Conservation (phyloP, 2,797 vertebrate genomes). For the Scyliorhinus canicula region DNA sequence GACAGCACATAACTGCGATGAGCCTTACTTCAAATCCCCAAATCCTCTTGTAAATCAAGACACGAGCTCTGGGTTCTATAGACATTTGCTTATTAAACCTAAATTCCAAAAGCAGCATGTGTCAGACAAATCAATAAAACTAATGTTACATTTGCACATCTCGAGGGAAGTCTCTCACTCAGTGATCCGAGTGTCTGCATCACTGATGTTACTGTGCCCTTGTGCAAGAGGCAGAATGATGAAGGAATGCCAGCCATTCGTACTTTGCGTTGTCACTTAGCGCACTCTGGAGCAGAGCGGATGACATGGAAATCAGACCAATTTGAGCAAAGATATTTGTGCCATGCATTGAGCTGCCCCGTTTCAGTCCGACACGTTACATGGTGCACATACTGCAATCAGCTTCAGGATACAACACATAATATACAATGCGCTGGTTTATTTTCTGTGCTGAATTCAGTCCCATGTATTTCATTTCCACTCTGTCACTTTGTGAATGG, state of each 20-base stretch:
- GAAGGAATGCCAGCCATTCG: not conserved
- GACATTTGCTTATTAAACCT: conserved; percentile 1
- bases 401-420: not conserved
- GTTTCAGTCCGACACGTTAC: not conserved
- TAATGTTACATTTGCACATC: not conserved
- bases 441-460: not conserved
- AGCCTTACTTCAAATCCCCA: not conserved
- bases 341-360: not conserved
- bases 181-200: not conserved
- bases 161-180: not conserved
- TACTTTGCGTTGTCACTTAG: not conserved
- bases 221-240: not conserved
- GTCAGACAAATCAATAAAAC: not conserved
- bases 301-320: not conserved
- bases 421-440: not conserved
- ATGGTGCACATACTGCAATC: not conserved
- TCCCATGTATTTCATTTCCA: not conserved
- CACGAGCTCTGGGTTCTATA: not conserved
- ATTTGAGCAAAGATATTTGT: not conserved
- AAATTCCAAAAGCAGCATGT: not conserved
- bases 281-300: not conserved
- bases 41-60: not conserved
- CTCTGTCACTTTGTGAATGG: not conserved
- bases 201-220: not conserved
- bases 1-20: not conserved